Base-by-base conservation (phyloP, 2,888 invertebrate genomes). In the Atethmia centrago region DNA sequence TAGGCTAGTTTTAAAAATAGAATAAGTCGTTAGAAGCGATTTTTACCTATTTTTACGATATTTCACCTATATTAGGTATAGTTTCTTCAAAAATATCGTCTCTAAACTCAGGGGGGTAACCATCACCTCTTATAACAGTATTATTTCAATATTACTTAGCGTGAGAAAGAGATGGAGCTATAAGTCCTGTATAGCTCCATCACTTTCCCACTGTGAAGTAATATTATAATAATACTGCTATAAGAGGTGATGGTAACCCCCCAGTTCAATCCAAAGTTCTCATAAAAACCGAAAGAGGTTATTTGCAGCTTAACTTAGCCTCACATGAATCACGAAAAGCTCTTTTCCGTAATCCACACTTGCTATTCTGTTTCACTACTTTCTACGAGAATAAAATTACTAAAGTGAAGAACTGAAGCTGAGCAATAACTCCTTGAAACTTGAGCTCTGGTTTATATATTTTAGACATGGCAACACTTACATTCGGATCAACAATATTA, bases 221-320 rank as follows among this genome's bases (percentile, higher is more conserved):
- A n/a, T n/a, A n/a, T n/a, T n/a, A n/a, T n/a, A n/a, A n/a, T n/a
- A n/a, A n/a, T n/a, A n/a, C n/a, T n/a, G n/a, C n/a, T n/a, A n/a
- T n/a, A n/a, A n/a, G n/a, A n/a, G n/a, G n/a, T n/a, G n/a, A n/a
- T n/a, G n/a, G n/a, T n/a, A n/a, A n/a, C n/a, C n/a, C n/a, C n/a
- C n/a, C n/a, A 31, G 12, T 69, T 56, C 56, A 77, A 70, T 49
- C 40, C 49, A 42, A 73, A 80, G 58, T 63, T 77, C 47, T 59
- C 80, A 83, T 73, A 66, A 77, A 84, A 77, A 53, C 53, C 16
- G 21, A 73, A 71, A 21, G 62, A 79, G 71, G 74, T 71, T 71
- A 71, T 84, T 84, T 76, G 45, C 72, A 77, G 76, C 68, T 81
- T 78, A 78, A 71, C 76, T 75, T 59, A 76, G 68, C 25, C 74